These are phyloP conservation scores for Caenorhabditis sinica DNA, from an alignment of 2,888 invertebrate genomes.

Conservation along the genomic window DNA sequence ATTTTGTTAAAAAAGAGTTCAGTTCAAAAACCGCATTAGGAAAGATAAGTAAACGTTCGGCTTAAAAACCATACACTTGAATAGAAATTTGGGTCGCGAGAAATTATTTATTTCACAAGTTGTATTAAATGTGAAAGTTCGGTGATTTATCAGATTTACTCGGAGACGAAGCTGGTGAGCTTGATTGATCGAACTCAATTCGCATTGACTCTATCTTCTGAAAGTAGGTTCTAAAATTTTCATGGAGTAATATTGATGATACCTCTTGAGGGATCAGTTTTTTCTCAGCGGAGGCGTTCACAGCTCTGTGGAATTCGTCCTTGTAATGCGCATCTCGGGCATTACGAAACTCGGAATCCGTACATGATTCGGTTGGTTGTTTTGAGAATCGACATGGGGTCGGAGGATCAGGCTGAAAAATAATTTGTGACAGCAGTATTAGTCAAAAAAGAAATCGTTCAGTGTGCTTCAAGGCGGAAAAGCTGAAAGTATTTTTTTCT, in stretches of 20 bases:
- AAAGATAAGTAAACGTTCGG: too few relatives aligned
- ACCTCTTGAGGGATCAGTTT: conserved; percentile 18
- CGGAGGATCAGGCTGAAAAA: conserved; percentile 69
- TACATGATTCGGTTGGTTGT: neutral
- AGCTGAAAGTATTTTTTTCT: too few relatives aligned
- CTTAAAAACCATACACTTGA: neutral
- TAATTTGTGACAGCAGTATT: too few relatives aligned
- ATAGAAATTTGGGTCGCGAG: neutral
- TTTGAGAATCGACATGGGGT: conserved; percentile 57
- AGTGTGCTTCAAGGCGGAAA: too few relatives aligned
- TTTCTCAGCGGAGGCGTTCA: conserved; percentile 17
- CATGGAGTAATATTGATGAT: neutral
- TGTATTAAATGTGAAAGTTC: conserved; percentile 1
- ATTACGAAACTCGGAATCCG: conserved; percentile 23
- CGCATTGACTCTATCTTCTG: conserved; percentile 35
- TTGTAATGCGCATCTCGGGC: conserved; percentile 55
- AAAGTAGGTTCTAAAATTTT: neutral
- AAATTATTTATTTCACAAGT: neutral
- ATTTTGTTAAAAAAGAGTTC: too few relatives aligned
- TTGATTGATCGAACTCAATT: conserved; percentile 53
- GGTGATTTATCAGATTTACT: conserved; percentile 23
- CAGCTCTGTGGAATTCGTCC: conserved; percentile 40
- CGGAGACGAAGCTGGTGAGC: conserved; percentile 12
- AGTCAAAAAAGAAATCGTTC: too few relatives aligned
- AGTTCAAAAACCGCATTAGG: too few relatives aligned